These are phyloP conservation scores for Cantharis nigra DNA, from an alignment of 2,888 invertebrate species.

Conservation along the genomic window DNA sequence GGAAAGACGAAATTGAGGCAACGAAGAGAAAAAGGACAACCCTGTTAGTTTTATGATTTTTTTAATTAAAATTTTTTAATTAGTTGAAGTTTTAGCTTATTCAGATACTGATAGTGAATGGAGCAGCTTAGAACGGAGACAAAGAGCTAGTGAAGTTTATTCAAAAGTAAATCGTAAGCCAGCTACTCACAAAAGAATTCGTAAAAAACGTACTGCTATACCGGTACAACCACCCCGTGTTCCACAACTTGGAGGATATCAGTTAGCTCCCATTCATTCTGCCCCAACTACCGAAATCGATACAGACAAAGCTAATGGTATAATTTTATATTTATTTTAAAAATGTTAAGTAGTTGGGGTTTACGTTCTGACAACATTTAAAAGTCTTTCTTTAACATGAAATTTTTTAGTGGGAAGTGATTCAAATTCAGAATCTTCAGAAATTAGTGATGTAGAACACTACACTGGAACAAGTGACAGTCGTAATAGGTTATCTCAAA, in stretches of 20 bases:
- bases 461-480: slow-evolving; percentile 46
- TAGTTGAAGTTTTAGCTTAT: slow-evolving; percentile 62
- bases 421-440: slow-evolving; percentile 54
- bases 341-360: not conserved
- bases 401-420: slow-evolving; percentile 47
- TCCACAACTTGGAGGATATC: slow-evolving; percentile 62
- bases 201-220: slow-evolving; percentile 76
- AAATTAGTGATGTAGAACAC: slow-evolving; percentile 51
- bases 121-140: slow-evolving; percentile 67
- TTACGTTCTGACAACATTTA: not conserved
- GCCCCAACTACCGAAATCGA: slow-evolving; percentile 46
- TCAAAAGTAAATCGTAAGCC: slow-evolving; percentile 71
- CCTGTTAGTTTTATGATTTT: slow-evolving; percentile 57
- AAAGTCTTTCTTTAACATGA: not conserved
- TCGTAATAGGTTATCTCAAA: slow-evolving; percentile 51
- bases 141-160: slow-evolving; percentile 64
- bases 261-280: slow-evolving; percentile 50
- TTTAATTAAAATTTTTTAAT: slow-evolving; percentile 1
- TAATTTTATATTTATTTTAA: slow-evolving; percentile 5
- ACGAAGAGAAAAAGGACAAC: slow-evolving; percentile 67
- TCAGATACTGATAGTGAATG: slow-evolving; percentile 92
- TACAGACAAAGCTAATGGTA: slow-evolving; percentile 50
- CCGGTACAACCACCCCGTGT: slow-evolving; percentile 87
- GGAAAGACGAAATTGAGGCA: slow-evolving; percentile 65
- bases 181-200: slow-evolving; percentile 71